Percentiles rank a stretch among this genome's conserved stretches.
These are phyloP conservation scores for Etheostoma perlongum DNA, from an alignment of 2,797 vertebrate genomes.

Conservation along the genomic window DNA sequence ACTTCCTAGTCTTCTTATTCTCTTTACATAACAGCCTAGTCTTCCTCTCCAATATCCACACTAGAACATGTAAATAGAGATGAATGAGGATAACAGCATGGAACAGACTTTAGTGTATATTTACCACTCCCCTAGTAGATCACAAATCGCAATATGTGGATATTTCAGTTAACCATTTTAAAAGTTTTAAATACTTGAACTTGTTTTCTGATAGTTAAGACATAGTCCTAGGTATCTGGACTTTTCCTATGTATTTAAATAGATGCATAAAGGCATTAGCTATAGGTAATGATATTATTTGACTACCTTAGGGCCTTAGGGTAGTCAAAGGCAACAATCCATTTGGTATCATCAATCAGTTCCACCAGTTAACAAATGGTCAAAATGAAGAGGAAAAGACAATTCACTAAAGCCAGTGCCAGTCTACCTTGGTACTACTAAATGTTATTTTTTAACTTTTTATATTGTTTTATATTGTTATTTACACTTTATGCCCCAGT, in stretches of 20 bases:
- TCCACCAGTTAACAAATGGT: slow-evolving; percentile 33
- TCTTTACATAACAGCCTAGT: slow-evolving; percentile 67
- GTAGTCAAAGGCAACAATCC: slow-evolving; percentile 30
- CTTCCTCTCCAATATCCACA: slow-evolving; percentile 71
- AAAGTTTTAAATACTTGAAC: slow-evolving; percentile 59
- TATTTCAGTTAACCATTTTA: slow-evolving; percentile 68
- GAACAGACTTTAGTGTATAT: slow-evolving; percentile 72
- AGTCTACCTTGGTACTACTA: slow-evolving; percentile 29
- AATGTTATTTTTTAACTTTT: slow-evolving; percentile 30
- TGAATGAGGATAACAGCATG: slow-evolving; percentile 79
- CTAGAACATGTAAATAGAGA: slow-evolving; percentile 78
- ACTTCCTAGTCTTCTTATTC: slow-evolving; percentile 68
- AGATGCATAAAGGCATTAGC: slow-evolving; percentile 59
- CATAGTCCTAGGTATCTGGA: slow-evolving; percentile 59
- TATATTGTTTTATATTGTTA: slow-evolving; percentile 23
- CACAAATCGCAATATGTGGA: slow-evolving; percentile 66
- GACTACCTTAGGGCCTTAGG: slow-evolving; percentile 33
- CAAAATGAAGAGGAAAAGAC: slow-evolving; percentile 49
- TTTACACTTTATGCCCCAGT: background rate
- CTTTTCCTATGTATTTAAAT: slow-evolving; percentile 68
- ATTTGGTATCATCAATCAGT: slow-evolving; percentile 45
- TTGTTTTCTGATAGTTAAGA: slow-evolving; percentile 68
- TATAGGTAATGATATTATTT: slow-evolving; percentile 53
- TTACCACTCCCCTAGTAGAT: slow-evolving; percentile 61
- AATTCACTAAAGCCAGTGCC: slow-evolving; percentile 11